Base-by-base conservation (phyloP, 2,113 vertebrate species). In the Trichechus manatus region DNA sequence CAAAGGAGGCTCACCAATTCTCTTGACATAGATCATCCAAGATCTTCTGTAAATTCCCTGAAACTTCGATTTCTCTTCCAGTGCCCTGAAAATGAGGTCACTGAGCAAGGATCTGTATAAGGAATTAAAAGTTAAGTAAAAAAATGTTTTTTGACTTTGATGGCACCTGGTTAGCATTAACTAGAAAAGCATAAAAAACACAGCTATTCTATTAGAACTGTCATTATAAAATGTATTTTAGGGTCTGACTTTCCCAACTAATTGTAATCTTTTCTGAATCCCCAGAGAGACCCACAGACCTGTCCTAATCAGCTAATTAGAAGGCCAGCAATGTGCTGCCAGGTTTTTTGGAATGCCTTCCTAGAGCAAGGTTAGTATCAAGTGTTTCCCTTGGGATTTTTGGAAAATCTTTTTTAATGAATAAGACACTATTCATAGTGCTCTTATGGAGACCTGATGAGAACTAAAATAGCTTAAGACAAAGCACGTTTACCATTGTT, bases 371-470 rank as follows among this genome's bases (percentile, higher is more conserved):
- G 86, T 14, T 85, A 81, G 6, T 90, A 33, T n/a, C 33, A 86
- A 91, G 81, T 50, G 13, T 77, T 87, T 95, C 50, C 44, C 25
- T 87, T 85, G 17, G 5, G 33, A 64, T 72, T 5, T 5, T 59
- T 50, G 93, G 13, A 72, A 96, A 97, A 87, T 83, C 81, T 64
- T 66, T 94, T 44, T 97, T 96, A 94, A 92, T 87, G 56, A 93
- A 66, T 61, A 95, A 87, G 22, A 42, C 72, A 81, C 78, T 70
- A 91, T 74, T 86, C 68, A 56, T 5, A 82, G 82, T 61, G 47
- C 1, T 87, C 66, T 77, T 68, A 19, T 78, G 23, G 70, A 91
- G 47, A 93, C 3, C 36, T 47, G 3, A 86, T 11, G 31, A 90
- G n/a, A 7, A 95, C 8, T 10, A 36, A 85, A 29, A 81, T 29